Evolutionary conservation across 2,888 invertebrate species (phyloP).

Genomic region (Cyclophora punctaria): DNA sequence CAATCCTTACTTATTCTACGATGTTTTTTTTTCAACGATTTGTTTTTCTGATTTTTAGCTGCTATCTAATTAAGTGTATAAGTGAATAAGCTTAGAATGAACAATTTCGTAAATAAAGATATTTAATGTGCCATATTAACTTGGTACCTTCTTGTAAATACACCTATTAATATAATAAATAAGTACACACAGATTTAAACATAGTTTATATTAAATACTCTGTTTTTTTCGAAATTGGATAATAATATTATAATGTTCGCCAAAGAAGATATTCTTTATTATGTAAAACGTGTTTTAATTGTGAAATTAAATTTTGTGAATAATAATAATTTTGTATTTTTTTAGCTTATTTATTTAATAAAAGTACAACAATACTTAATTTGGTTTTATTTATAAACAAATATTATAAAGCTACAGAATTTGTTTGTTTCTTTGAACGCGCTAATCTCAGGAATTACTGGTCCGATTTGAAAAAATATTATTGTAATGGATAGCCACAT

Average conservation of each 20-base stretch:
- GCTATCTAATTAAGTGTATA: too few relatives aligned
- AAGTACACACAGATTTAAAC: conserved; percentile 12
- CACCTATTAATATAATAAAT: conserved; percentile 11
- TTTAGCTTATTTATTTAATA: conserved; percentile 64
- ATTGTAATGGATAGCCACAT: too few relatives aligned
- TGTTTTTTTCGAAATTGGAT: conserved; percentile 12
- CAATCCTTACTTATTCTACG: too few relatives aligned
- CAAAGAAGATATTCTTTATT: conserved; percentile 32
- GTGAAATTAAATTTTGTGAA: conserved; percentile 33
- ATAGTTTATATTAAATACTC: conserved; percentile 5
- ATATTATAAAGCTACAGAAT: neutral
- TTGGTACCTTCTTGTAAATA: conserved; percentile 23
- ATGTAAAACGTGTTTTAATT: conserved; percentile 24
- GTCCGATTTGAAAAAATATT: too few relatives aligned
- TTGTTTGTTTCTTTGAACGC: too few relatives aligned
- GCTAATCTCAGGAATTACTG: too few relatives aligned
- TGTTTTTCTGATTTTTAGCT: too few relatives aligned
- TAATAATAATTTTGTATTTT: conserved; percentile 26
- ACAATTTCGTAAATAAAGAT: neutral
- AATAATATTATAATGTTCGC: conserved; percentile 20
- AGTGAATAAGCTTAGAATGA: neutral
- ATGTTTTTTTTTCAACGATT: too few relatives aligned
- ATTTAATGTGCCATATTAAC: conserved; percentile 15
- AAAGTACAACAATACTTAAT: conserved; percentile 31
- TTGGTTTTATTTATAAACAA: conserved; percentile 12